Evolutionary conservation across 2,888 invertebrate species (phyloP), one percentile per base, ranked within the genome.

Genomic region (Agonopterix heracliana): DNA sequence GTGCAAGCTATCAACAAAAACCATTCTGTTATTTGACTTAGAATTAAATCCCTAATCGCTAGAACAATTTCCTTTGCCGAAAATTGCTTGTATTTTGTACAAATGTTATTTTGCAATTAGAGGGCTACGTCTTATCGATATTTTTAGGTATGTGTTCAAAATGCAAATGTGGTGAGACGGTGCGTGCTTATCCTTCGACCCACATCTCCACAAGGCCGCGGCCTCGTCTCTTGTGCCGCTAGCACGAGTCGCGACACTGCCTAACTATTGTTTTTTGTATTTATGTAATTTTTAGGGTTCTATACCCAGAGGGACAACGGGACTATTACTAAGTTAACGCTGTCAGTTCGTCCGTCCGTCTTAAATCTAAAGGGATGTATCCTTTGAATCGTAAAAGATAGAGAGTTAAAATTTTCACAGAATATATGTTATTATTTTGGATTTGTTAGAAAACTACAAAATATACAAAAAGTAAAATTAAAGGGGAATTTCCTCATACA

Each of bases 181-280:
- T 75, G 75, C 74, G 78, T 77, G 56, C 74, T 86, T 86, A 86
- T 87, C 87, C 86, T 66, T 55, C 75, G 86, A 74, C 87, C 88
- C 74, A 88, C 81, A 86, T 87, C 85, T 83, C 50, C 50, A 66
- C 78, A 83, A 86, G 86, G 87, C 75, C 84, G 75, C 62, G 79
- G 64, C 81, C 80, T 74, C 76, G 74, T 65, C 66, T 56, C 53
- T 49, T 38, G 34, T 36, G 14, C 17, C 34, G 52, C 47, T 42
- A 49, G 66, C 68, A 69, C 72, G 71, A 71, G 61, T 68, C 63
- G 54, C 54, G 59, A 53, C 53, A 60, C 60, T 62, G 59, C 59
- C 47, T 44, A 51, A 50, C n/a, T 17, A 17, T 17, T 17, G 17
- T 17, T 26, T 1, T 26, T 26, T 3, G 26, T 26, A 26, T 5